phyloP scores from a whole-genome alignment of 2,113 vertebrate species.

The Mionectes macconnelli region DNA sequence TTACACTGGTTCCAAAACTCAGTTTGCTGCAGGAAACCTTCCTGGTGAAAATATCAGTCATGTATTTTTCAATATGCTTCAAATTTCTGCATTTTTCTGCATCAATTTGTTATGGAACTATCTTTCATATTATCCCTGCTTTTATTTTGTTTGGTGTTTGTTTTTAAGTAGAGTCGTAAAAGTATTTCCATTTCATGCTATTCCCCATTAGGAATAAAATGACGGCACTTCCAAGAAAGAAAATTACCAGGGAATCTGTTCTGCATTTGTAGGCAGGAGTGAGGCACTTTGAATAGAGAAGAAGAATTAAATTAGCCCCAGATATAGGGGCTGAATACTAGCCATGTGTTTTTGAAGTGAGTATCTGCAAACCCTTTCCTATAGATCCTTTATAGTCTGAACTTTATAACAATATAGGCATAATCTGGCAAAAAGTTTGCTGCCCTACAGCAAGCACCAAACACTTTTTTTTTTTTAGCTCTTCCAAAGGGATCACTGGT shows the following conservation, averaged over 20 bases:
- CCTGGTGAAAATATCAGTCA: neutral
- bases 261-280: constrained; percentile 58
- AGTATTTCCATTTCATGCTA: constrained; percentile 33
- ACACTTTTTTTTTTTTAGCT: neutral
- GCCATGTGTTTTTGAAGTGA: constrained; percentile 59
- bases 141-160: constrained; percentile 22
- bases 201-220: constrained; percentile 38
- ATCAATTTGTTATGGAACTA: constrained; percentile 7
- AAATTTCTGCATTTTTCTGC: constrained; percentile 4
- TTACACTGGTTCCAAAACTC: neutral
- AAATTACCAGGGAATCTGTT: constrained; percentile 61
- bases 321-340: constrained; percentile 40
- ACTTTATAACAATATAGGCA: constrained; percentile 36
- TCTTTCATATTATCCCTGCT: neutral
- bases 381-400: constrained; percentile 16
- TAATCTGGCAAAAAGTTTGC: constrained; percentile 38
- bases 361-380: constrained; percentile 40
- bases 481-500: neutral
- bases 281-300: constrained; percentile 52
- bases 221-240: constrained; percentile 43
- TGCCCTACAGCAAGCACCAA: constrained; percentile 25
- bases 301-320: constrained; percentile 66
- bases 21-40: neutral
- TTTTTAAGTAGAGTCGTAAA: constrained; percentile 36
- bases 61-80: neutral